phyloP scores from a whole-genome alignment of 92 coral and sea anemone genomes.

The Paragorgia papillata region DNA sequence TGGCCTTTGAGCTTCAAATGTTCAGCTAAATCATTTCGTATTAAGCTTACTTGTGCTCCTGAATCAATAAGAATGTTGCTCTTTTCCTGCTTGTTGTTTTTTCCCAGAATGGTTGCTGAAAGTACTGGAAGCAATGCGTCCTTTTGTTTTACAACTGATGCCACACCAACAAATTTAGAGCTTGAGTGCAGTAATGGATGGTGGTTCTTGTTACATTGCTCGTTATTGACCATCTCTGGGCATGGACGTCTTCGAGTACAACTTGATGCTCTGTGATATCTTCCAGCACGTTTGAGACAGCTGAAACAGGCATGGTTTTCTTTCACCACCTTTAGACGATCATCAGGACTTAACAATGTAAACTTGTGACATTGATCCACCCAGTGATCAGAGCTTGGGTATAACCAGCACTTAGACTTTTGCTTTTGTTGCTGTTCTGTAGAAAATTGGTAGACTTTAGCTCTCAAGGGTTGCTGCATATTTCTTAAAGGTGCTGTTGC shows the following conservation, averaged over 20 bases:
- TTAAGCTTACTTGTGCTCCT: neutral
- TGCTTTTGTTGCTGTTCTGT: neutral
- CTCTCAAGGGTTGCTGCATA: neutral
- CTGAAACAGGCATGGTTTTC: conserved; percentile 65
- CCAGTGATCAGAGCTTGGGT: conserved; percentile 50
- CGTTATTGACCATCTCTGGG: conserved; percentile 37
- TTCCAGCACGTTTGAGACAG: conserved; percentile 60
- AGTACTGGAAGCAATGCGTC: neutral
- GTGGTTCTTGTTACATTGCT: too few species aligned
- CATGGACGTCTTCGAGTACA: conserved; percentile 54
- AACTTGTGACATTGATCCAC: conserved; percentile 51
- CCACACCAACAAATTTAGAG: neutral
- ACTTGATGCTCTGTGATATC: conserved; percentile 54
- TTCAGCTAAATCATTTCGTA: conserved; percentile 8
- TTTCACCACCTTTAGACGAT: conserved; percentile 47
- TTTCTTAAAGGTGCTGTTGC: conserved; percentile 58
- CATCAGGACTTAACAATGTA: neutral
- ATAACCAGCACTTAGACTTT: conserved; percentile 17
- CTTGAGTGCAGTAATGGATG: conserved; percentile 31
- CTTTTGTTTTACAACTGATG: neutral
- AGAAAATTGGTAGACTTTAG: conserved; percentile 8
- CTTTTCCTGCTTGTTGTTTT: neutral
- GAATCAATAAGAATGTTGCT: neutral
- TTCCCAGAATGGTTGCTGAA: neutral
- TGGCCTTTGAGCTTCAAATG: conserved; percentile 22